Percentiles rank a stretch among this genome's conserved stretches.
Evolutionary conservation across 2,113 vertebrate genomes (phyloP).

Genomic region (human): DNA sequence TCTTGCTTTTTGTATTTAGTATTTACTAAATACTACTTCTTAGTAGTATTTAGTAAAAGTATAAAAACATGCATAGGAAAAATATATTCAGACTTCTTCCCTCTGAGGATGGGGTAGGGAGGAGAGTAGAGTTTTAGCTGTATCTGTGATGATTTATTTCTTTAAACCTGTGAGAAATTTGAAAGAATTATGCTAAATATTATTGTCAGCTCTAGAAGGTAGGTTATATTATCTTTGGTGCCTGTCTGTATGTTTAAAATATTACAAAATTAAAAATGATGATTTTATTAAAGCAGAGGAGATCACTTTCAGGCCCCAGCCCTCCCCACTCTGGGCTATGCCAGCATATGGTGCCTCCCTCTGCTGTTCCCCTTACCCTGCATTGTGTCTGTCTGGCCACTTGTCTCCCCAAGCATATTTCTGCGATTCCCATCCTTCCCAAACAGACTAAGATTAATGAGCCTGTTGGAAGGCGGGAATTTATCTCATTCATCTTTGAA

Average conservation of each 20-base stretch:
- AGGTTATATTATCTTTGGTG: background rate
- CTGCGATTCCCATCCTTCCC: background rate
- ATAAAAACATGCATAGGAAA: background rate
- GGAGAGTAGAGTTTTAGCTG: background rate
- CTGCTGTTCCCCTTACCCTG: rapidly evolving
- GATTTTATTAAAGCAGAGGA: background rate
- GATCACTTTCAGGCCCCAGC: background rate
- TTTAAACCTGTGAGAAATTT: background rate
- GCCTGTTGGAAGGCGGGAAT: background rate
- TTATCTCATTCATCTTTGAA: background rate
- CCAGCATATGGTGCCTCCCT: background rate
- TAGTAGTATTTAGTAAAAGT: background rate
- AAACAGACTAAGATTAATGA: background rate
- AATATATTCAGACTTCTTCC: background rate
- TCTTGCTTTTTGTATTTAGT: no score
- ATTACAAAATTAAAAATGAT: background rate
- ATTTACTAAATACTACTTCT: no score
- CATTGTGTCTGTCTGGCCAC: background rate
- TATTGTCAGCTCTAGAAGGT: background rate
- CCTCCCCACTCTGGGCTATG: background rate
- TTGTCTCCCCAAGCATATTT: background rate
- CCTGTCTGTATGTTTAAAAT: background rate
- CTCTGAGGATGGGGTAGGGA: background rate
- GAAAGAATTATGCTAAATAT: background rate
- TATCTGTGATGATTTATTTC: background rate